These are phyloP conservation scores for Molossus molossus DNA, from an alignment of 2,797 vertebrate genomes.

Conservation along the genomic window DNA sequence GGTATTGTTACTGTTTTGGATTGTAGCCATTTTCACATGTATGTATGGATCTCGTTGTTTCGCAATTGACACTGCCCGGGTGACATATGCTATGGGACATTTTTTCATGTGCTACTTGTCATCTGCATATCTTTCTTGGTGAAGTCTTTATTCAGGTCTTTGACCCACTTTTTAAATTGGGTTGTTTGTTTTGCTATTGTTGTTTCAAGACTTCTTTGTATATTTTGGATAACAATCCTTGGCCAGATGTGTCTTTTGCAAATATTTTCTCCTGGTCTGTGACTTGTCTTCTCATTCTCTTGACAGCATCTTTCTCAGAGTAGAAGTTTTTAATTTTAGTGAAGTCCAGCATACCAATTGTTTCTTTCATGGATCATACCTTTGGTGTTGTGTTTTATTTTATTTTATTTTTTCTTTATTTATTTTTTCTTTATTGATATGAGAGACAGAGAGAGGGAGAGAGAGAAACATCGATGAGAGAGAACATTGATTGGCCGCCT, in stretches of 20 bases:
- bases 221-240: not conserved
- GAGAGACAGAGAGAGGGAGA: too few relatives aligned
- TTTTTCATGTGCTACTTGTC: not conserved
- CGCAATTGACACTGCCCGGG: not conserved
- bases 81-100: not conserved
- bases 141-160: not conserved
- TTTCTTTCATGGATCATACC: not conserved
- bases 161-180: not conserved
- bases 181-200: not conserved
- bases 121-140: not conserved
- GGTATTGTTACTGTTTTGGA: not conserved
- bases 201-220: not conserved
- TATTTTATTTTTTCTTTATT: not conserved
- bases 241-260: not conserved
- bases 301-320: not conserved
- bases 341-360: not conserved
- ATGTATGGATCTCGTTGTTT: not conserved
- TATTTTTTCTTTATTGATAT: too few relatives aligned
- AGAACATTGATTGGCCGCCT: too few relatives aligned
- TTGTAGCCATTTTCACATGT: not conserved
- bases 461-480: too few relatives aligned
- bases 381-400: constrained; percentile 15
- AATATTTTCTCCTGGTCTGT: not conserved
- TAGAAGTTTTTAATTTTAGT: constrained; percentile 30
- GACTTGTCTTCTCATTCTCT: not conserved